These are phyloP conservation scores for Drosophila koepferae DNA, from an alignment of 2,888 invertebrate species.

Conservation along the genomic window DNA sequence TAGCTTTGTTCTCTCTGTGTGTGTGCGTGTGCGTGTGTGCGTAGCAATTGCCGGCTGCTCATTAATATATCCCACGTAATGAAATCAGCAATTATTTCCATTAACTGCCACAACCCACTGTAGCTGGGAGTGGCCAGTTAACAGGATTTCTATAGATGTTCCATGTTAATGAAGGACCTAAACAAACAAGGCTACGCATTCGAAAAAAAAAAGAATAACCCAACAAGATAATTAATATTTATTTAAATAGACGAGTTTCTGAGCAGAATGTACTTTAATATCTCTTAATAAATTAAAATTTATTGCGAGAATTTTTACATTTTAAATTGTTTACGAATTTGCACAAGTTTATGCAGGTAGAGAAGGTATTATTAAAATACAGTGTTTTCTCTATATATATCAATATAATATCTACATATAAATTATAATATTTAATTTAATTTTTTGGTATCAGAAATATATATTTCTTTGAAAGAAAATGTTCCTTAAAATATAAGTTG, in stretches of 20 bases:
- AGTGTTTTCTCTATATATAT: too few species aligned
- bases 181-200: neutral
- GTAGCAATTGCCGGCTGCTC: conserved; percentile 13
- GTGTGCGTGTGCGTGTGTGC: conserved; percentile 2
- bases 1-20: conserved; percentile 19
- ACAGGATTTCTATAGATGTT: neutral
- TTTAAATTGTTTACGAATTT: neutral
- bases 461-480: too few species aligned
- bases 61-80: conserved; percentile 45
- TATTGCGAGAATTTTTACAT: neutral
- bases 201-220: neutral
- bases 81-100: conserved; percentile 48
- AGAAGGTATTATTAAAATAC: too few species aligned
- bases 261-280: neutral
- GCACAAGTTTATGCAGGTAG: fast-evolving
- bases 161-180: conserved; percentile 1
- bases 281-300: neutral
- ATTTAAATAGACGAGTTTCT: neutral
- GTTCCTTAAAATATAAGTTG: too few species aligned
- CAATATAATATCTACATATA: too few species aligned
- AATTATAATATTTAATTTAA: too few species aligned
- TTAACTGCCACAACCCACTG: neutral
- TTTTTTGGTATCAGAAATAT: too few species aligned
- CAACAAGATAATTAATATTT: neutral
- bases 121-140: conserved; percentile 11